Base-by-base conservation (phyloP, 2,797 vertebrate species). In the Macroramphosus scolopax region DNA sequence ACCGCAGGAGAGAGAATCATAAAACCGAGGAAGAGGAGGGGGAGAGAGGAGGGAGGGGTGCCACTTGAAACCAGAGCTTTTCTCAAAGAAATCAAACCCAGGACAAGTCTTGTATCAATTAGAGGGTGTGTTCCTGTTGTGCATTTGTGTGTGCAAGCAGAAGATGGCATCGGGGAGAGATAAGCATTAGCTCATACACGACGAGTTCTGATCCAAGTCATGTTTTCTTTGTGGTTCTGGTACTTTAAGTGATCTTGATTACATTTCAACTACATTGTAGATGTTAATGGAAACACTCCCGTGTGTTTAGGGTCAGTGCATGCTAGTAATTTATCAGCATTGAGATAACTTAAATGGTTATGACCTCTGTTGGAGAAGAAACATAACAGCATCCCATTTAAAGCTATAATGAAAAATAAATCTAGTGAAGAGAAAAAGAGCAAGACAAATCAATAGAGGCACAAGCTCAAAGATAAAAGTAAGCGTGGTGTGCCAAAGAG, bases 381-480 rank as follows among this genome's bases (percentile, higher is more conserved):
- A 16, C 22, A 13, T 51, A 52, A 63, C 50, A 17, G 48, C 51
- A 50, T 69, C 71, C 53, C 9, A 32, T 31, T 75, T 68, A 63
- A 70, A 59, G 47, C 67, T 80, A 77, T 81, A 75, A 80, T 82
- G 77, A 84, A 88, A 85, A 86, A 77, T 71, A 78, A 81, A 87
- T 76, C 77, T 81, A 18, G 43, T 20, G 49, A 76, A 41, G 24
- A 66, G 52, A 56, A 22, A 59, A 72, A 51, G 58, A 64, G 49
- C 36, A 72, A 66, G 76, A 85, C 75, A 84, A 82, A 87, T 85
- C 73, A 82, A 82, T 60, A 59, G 29, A 68, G 39, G 51, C 63
- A 29, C 42, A 15, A 62, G 66, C 46, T 75, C 50, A 38, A 25
- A 85, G 80, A 85, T 84, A 74, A 86, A 82, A 82, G 82, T 16